Evolutionary conservation across 2,888 invertebrate species (phyloP).

Genomic region (Scrobipalpa atriplicella): DNA sequence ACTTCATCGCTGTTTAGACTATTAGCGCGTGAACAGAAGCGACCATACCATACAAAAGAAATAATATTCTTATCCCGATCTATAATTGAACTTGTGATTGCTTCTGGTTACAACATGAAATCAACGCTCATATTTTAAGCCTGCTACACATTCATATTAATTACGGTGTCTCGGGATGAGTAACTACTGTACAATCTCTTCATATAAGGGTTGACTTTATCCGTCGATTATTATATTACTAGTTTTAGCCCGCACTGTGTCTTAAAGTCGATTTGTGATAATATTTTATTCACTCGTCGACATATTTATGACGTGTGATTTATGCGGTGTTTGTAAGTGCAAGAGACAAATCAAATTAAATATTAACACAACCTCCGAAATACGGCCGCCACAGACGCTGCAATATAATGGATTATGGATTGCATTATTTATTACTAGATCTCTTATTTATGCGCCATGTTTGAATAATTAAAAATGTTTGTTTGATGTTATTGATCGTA

Average conservation of each 20-base stretch:
- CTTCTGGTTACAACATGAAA: neutral
- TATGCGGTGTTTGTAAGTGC: conserved; percentile 19
- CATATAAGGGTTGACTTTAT: neutral
- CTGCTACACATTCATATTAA: conserved; percentile 5
- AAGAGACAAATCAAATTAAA: conserved; percentile 28
- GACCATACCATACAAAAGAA: no score
- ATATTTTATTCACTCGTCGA: conserved; percentile 2
- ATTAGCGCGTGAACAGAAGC: no score
- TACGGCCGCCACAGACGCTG: neutral
- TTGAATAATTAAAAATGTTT: neutral
- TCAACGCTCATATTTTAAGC: neutral
- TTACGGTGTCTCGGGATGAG: neutral
- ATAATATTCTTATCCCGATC: no score
- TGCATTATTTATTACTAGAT: conserved; percentile 21
- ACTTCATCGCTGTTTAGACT: neutral
- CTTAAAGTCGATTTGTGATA: neutral
- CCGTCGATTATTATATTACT: conserved; percentile 1
- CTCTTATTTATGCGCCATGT: neutral
- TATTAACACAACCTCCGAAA: conserved; percentile 28
- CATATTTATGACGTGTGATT: conserved; percentile 21
- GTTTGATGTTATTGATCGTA: neutral
- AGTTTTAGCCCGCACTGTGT: neutral
- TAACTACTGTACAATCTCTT: neutral
- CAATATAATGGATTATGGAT: conserved; percentile 21
- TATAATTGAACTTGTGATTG: neutral